Percentiles rank a stretch among this genome's conserved stretches.
Evolutionary conservation across 2,888 invertebrate genomes (phyloP).

Genomic region (Cepaea hortensis): DNA sequence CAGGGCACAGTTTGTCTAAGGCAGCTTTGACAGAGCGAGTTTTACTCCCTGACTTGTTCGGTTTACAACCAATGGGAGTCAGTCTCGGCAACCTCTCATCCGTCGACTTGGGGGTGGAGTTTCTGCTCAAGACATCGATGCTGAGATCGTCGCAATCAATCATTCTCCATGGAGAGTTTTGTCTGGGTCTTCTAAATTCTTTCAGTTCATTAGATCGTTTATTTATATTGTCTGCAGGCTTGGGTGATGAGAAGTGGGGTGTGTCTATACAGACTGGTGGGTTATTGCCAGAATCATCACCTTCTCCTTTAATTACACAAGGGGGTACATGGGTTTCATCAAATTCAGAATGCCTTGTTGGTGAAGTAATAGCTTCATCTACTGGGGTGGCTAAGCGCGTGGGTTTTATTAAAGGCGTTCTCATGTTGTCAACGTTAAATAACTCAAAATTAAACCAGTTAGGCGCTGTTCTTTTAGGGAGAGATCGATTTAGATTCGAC

Average conservation of each 20-base stretch:
- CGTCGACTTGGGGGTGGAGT: neutral
- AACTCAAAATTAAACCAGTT: constrained; percentile 40
- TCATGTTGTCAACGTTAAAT: constrained; percentile 35
- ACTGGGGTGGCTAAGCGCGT: neutral
- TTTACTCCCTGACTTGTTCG: neutral
- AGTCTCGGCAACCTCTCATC: neutral
- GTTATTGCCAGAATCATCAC: neutral
- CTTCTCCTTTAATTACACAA: neutral
- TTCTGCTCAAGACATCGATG: neutral
- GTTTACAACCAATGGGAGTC: constrained; percentile 28
- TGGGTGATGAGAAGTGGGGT: neutral
- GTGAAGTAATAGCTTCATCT: neutral
- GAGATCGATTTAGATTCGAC: neutral
- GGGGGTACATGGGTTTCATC: neutral
- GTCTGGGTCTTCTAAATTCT: neutral
- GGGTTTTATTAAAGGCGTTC: constrained; percentile 39
- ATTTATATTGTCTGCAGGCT: neutral
- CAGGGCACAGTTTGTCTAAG: neutral
- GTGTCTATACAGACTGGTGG: neutral
- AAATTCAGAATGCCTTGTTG: neutral
- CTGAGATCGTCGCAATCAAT: neutral
- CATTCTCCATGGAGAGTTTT: neutral
- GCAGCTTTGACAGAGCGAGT: neutral
- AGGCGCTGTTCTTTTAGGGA: constrained; percentile 3
- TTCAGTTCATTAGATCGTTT: neutral